Percentiles rank a stretch among this genome's conserved stretches.
These are phyloP conservation scores for Drosophila lacicola DNA, from an alignment of 2,888 invertebrate species.

Conservation along the genomic window DNA sequence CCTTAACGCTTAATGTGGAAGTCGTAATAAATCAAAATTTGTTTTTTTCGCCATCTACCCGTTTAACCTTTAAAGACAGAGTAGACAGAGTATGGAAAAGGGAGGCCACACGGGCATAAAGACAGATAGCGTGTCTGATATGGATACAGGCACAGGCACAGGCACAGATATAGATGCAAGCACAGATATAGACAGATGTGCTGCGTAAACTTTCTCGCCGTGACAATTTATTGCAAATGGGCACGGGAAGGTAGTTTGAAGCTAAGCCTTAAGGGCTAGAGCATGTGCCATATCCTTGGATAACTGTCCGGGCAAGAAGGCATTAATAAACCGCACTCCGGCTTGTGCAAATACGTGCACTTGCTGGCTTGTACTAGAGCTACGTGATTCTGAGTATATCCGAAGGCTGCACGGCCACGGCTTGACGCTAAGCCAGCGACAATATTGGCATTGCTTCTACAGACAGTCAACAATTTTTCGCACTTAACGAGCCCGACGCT, in stretches of 20 bases:
- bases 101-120: background rate
- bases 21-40: too few species aligned
- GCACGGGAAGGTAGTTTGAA: background rate
- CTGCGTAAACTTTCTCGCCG: background rate
- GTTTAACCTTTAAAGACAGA: background rate
- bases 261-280: background rate
- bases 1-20: too few species aligned
- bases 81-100: background rate
- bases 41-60: background rate
- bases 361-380: conserved; percentile 8
- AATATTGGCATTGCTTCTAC: conserved; percentile 50
- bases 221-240: background rate
- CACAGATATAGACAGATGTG: conserved; percentile 6
- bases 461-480: conserved; percentile 66
- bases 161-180: conserved; percentile 1
- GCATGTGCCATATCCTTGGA: conserved; percentile 9
- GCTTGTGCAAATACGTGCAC: conserved; percentile 35
- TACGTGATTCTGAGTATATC: conserved; percentile 46
- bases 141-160: background rate
- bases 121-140: background rate
- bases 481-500: conserved; percentile 62
- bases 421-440: conserved; percentile 41
- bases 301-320: conserved; percentile 50
- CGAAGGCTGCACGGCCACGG: conserved; percentile 15
- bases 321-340: conserved; percentile 62